Percentiles rank a stretch among this genome's conserved stretches.
These are phyloP conservation scores for Diglossa brunneiventris DNA, from an alignment of 2,113 vertebrate genomes.

Conservation along the genomic window DNA sequence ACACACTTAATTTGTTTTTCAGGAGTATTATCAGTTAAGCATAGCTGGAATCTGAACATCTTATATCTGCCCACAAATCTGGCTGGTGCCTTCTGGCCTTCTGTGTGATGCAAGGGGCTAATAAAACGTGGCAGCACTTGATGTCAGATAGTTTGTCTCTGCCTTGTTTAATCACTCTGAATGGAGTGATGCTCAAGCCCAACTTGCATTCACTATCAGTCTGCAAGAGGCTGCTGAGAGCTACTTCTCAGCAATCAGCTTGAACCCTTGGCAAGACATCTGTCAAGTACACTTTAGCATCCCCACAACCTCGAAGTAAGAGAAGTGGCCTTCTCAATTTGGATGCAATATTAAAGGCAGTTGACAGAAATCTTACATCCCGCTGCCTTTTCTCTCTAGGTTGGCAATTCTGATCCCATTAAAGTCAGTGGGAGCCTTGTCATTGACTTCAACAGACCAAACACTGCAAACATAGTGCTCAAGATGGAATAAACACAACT, in stretches of 20 bases:
- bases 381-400: not conserved
- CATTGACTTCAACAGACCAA: not conserved
- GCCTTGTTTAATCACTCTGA: conserved; percentile 55
- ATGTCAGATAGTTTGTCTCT: conserved; percentile 56
- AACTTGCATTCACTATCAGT: not conserved
- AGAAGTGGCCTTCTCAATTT: conserved; percentile 29
- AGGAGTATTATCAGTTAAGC: not conserved
- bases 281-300: conserved; percentile 34
- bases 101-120: not conserved
- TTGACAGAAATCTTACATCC: conserved; percentile 26
- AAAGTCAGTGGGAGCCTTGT: conserved; percentile 2
- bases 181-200: conserved; percentile 27
- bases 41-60: not conserved
- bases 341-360: conserved; percentile 9
- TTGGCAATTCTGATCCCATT: conserved; percentile 1
- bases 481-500: conserved; percentile 13
- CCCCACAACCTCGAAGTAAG: not conserved
- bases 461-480: not conserved
- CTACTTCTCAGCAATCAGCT: conserved; percentile 36
- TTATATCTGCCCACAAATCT: not conserved
- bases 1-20: not conserved
- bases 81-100: conserved; percentile 20
- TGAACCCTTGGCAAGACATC: conserved; percentile 44
- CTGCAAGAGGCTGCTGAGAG: conserved; percentile 6
- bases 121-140: conserved; percentile 47